These are phyloP conservation scores for Dinocampus coccinellae DNA, from an alignment of 2,888 invertebrate species.

Conservation along the genomic window DNA sequence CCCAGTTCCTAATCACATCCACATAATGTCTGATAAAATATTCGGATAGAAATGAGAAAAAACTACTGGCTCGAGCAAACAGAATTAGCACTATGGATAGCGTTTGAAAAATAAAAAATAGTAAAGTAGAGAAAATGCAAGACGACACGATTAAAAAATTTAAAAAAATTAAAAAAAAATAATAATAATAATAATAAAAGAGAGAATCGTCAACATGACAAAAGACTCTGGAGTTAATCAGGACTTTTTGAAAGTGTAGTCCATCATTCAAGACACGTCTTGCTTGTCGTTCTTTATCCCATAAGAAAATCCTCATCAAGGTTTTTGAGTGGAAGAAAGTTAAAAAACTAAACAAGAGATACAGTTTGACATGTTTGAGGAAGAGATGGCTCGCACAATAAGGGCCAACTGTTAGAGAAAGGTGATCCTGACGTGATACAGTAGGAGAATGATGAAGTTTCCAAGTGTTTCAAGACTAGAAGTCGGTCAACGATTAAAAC, in stretches of 20 bases:
- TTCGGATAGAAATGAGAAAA: constrained; percentile 12
- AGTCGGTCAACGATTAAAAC: constrained; percentile 16
- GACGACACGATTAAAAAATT: neutral
- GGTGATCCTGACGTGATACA: constrained; percentile 22
- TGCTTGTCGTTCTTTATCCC: constrained; percentile 21
- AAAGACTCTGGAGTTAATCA: constrained; percentile 43
- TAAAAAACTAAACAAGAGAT: neutral
- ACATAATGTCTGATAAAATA: constrained; percentile 5
- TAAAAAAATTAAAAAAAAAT: constrained; percentile 21
- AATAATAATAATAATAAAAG: no score
- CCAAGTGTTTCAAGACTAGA: constrained; percentile 26
- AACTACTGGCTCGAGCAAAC: constrained; percentile 1
- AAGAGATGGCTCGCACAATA: neutral
- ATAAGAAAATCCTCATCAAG: neutral
- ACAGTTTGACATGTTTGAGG: neutral
- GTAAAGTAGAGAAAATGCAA: constrained; percentile 11
- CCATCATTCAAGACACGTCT: constrained; percentile 41
- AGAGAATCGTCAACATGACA: constrained; percentile 16
- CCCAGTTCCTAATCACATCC: constrained; percentile 17
- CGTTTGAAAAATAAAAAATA: constrained; percentile 11
- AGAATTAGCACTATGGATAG: neutral
- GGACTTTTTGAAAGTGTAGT: constrained; percentile 41
- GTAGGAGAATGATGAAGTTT: constrained; percentile 26
- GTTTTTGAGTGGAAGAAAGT: neutral
- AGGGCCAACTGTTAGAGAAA: neutral